These are phyloP conservation scores for Tenthredo notha DNA, from an alignment of 2,888 invertebrate genomes.

Conservation along the genomic window DNA sequence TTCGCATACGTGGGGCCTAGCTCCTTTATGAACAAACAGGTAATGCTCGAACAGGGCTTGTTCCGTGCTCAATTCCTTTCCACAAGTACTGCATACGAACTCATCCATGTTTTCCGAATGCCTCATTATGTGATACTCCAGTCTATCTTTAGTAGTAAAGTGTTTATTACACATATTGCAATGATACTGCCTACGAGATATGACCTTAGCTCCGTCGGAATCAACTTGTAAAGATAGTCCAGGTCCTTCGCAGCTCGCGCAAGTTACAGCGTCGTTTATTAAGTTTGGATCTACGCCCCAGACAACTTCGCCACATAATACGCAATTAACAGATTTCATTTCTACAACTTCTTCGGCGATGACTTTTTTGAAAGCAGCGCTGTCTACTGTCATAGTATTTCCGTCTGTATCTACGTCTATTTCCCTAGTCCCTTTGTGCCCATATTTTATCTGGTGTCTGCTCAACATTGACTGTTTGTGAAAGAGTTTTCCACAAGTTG, in stretches of 20 bases:
- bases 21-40: conserved; percentile 51
- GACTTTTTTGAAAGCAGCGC: conserved; percentile 53
- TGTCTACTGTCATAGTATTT: conserved; percentile 48
- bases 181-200: conserved; percentile 52
- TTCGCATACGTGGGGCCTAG: conserved; percentile 53
- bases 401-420: conserved; percentile 52
- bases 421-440: conserved; percentile 51
- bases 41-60: conserved; percentile 55
- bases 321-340: conserved; percentile 54
- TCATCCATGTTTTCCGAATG: conserved; percentile 55
- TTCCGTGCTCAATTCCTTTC: conserved; percentile 53
- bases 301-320: conserved; percentile 51
- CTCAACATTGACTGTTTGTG: conserved; percentile 53
- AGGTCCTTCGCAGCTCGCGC: conserved; percentile 49
- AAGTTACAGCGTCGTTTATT: conserved; percentile 54
- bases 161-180: conserved; percentile 55
- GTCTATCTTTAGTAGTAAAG: conserved; percentile 52
- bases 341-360: conserved; percentile 53
- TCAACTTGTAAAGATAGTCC: conserved; percentile 53
- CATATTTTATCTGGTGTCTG: conserved; percentile 54
- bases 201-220: conserved; percentile 54
- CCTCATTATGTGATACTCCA: conserved; percentile 54
- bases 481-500: conserved; percentile 53
- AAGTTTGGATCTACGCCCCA: conserved; percentile 54
- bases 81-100: conserved; percentile 53